These are phyloP conservation scores for Perccottus glenii DNA, from an alignment of 2,113 vertebrate genomes.

Conservation along the genomic window DNA sequence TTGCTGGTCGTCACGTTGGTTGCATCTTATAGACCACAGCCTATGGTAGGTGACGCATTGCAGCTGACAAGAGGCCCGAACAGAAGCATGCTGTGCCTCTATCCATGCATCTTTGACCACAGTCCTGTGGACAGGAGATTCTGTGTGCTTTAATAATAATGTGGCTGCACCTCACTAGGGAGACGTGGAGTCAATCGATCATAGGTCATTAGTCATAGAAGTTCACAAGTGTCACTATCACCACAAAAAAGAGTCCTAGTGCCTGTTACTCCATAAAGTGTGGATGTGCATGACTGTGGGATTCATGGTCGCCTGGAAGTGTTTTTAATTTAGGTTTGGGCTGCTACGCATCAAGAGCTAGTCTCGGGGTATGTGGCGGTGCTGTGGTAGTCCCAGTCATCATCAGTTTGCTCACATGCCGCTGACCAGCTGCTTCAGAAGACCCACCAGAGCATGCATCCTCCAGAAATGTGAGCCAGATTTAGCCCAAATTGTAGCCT, in stretches of 20 bases:
- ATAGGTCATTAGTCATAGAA: constrained; percentile 49
- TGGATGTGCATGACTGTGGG: constrained; percentile 20
- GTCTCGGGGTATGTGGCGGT: constrained; percentile 44
- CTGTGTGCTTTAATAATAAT: constrained; percentile 60
- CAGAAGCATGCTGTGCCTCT: constrained; percentile 49
- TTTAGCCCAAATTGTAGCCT: constrained; percentile 31
- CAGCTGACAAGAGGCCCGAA: constrained; percentile 59
- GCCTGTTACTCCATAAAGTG: no score
- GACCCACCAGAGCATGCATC: constrained; percentile 24
- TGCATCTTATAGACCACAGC: constrained; percentile 39
- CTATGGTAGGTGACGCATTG: constrained; percentile 59
- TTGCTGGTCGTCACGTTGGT: constrained; percentile 11
- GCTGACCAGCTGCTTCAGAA: constrained; percentile 38
- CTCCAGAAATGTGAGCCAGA: constrained; percentile 40
- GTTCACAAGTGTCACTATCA: constrained; percentile 48
- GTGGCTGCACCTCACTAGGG: constrained; percentile 34
- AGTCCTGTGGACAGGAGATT: constrained; percentile 39
- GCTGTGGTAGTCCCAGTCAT: constrained; percentile 47
- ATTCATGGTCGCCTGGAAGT: constrained; percentile 11
- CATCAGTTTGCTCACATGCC: constrained; percentile 35
- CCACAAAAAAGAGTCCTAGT: constrained; percentile 52
- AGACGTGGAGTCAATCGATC: constrained; percentile 23
- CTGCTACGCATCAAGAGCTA: constrained; percentile 36
- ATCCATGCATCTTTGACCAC: constrained; percentile 47
- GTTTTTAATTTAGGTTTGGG: constrained; percentile 46